A percentile compares a stretch with the other conserved stretches of the same genome.
These are phyloP conservation scores for Cheilosia urbana DNA, from an alignment of 2,888 invertebrate genomes.

Conservation along the genomic window DNA sequence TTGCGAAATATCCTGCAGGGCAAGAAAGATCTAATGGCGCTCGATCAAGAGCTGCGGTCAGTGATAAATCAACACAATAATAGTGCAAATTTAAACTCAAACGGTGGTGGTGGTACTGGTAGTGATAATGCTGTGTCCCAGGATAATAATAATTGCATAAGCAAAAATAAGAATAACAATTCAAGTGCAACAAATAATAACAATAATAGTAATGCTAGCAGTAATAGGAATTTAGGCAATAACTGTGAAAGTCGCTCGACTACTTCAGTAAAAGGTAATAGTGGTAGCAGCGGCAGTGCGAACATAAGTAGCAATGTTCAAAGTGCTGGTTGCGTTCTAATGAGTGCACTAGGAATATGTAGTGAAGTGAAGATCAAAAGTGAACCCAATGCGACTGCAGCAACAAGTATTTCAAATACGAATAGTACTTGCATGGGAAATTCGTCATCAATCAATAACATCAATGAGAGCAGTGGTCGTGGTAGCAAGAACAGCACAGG, in stretches of 20 bases:
- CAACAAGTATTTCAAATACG: slow-evolving; percentile 83
- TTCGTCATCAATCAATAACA: slow-evolving; percentile 78
- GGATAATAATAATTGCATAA: slow-evolving; percentile 82
- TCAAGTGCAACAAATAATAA: slow-evolving; percentile 79
- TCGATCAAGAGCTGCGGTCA: slow-evolving; percentile 88
- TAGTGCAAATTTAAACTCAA: slow-evolving; percentile 76
- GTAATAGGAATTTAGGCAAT: slow-evolving; percentile 63
- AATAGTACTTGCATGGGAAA: slow-evolving; percentile 78
- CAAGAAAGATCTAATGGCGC: slow-evolving; percentile 92
- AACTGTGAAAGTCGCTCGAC: slow-evolving; percentile 73
- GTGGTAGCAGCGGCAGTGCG: slow-evolving; percentile 77
- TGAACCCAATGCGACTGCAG: slow-evolving; percentile 81
- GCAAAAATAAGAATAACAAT: slow-evolving; percentile 81
- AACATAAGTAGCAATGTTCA: slow-evolving; percentile 82
- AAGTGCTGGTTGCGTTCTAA: slow-evolving; percentile 22
- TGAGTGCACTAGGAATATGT: slow-evolving; percentile 78
- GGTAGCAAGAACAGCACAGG: slow-evolving; percentile 78
- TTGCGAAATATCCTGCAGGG: slow-evolving; percentile 95
- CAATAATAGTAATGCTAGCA: slow-evolving; percentile 82
- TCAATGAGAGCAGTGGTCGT: slow-evolving; percentile 56
- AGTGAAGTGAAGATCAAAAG: slow-evolving; percentile 81
- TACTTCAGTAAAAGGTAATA: slow-evolving; percentile 77
- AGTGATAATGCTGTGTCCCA: slow-evolving; percentile 79
- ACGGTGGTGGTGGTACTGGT: slow-evolving; percentile 22
- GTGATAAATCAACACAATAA: slow-evolving; percentile 83